Evolutionary conservation across 2,888 invertebrate genomes (phyloP).

Genomic region (Philaethria dido): DNA sequence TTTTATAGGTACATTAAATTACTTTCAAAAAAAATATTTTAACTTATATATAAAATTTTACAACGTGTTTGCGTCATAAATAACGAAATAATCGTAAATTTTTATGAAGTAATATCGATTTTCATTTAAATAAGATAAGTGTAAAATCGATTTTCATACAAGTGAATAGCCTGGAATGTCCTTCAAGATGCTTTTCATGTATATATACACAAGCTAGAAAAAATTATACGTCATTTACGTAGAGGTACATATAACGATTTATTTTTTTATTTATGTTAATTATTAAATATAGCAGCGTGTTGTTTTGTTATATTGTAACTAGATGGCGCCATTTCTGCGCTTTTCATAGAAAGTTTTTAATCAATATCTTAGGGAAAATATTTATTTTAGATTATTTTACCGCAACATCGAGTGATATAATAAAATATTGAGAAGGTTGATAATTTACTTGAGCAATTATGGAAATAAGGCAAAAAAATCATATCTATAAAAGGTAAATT

Average conservation of each 20-base stretch:
- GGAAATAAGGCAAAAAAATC: no score
- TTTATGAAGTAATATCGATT: not conserved
- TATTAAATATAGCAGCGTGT: not conserved
- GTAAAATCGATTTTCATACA: not conserved
- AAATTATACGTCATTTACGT: no score
- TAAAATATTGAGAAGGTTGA: no score
- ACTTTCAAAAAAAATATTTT: conserved; percentile 1
- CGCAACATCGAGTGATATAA: not conserved
- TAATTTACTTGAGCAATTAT: no score
- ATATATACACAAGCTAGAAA: no score
- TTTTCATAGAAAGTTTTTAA: not conserved
- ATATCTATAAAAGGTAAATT: no score
- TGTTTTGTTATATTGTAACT: not conserved
- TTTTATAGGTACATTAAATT: conserved; percentile 6
- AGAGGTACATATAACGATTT: no score
- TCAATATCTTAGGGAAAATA: no score
- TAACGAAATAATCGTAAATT: not conserved
- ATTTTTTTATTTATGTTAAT: no score
- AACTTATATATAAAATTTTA: not conserved
- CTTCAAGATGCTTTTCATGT: no score
- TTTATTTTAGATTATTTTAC: not conserved
- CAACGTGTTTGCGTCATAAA: not conserved
- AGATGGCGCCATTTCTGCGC: not conserved
- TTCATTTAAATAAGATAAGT: not conserved
- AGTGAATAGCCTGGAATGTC: not conserved